Conservation (phyloP, 2,113 vertebrate species). For the Hyla sarda region DNA sequence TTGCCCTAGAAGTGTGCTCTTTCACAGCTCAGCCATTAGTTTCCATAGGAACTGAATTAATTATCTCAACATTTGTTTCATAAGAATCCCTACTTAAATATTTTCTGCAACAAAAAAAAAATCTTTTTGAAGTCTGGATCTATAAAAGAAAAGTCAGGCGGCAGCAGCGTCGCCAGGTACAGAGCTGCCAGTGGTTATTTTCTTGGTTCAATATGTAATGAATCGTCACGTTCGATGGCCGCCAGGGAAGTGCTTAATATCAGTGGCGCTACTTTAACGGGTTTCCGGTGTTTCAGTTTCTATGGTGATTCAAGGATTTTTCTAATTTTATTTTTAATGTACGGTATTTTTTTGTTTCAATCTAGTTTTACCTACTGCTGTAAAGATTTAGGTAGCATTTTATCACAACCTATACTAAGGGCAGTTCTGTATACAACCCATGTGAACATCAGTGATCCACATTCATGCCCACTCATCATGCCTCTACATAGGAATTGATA, state of each 20-base stretch:
- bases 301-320: constrained; percentile 30
- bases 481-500: neutral
- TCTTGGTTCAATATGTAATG: neutral
- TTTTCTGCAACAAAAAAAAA: neutral
- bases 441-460: neutral
- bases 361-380: neutral
- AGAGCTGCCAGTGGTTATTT: neutral
- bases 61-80: constrained; percentile 18
- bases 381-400: neutral
- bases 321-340: neutral
- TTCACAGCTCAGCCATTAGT: constrained; percentile 11
- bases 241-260: constrained; percentile 20
- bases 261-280: neutral
- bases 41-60: constrained; percentile 43
- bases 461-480: too few species aligned
- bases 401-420: neutral
- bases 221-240: neutral
- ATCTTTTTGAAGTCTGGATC: neutral
- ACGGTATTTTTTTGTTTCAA: neutral
- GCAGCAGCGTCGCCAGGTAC: neutral
- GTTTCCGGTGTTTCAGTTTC: constrained; percentile 31
- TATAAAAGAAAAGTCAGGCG: neutral
- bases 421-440: neutral
- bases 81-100: neutral
- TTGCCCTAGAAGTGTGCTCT: neutral